A percentile compares a stretch with the other conserved stretches of the same genome.
These are phyloP conservation scores for Hypotaenidia okinawae DNA, from an alignment of 2,797 vertebrate genomes.

Conservation along the genomic window DNA sequence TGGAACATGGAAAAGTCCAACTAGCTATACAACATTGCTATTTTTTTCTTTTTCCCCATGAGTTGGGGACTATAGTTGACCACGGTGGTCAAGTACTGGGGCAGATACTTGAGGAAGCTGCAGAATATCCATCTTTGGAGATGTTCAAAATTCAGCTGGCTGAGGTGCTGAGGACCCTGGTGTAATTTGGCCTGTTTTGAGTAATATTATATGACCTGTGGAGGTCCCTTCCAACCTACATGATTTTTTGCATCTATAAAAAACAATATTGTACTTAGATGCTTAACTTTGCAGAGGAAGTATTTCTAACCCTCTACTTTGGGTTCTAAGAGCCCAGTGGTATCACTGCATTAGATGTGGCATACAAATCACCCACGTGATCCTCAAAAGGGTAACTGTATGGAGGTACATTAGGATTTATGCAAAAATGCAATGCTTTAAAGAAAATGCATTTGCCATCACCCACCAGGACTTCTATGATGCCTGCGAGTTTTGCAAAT, in stretches of 20 bases:
- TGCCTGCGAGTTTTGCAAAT: background rate
- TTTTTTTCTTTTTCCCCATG: background rate
- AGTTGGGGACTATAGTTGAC: background rate
- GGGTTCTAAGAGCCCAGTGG: background rate
- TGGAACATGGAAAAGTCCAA: background rate
- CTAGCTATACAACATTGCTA: background rate
- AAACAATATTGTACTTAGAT: background rate
- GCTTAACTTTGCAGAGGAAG: background rate
- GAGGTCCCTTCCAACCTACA: background rate
- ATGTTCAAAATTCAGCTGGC: background rate
- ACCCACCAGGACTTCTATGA: background rate
- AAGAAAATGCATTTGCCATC: background rate
- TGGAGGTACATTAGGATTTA: background rate
- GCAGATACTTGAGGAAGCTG: background rate
- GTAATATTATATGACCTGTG: background rate
- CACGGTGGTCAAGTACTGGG: background rate
- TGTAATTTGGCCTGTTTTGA: background rate
- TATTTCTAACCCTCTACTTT: background rate
- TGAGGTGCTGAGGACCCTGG: rapidly evolving
- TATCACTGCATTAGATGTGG: background rate
- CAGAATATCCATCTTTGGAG: background rate
- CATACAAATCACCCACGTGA: background rate
- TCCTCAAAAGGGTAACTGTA: background rate
- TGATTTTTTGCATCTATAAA: background rate
- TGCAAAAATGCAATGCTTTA: background rate